Base-by-base conservation (phyloP, 2,888 invertebrate species). In the Andrena haemorrhoa region DNA sequence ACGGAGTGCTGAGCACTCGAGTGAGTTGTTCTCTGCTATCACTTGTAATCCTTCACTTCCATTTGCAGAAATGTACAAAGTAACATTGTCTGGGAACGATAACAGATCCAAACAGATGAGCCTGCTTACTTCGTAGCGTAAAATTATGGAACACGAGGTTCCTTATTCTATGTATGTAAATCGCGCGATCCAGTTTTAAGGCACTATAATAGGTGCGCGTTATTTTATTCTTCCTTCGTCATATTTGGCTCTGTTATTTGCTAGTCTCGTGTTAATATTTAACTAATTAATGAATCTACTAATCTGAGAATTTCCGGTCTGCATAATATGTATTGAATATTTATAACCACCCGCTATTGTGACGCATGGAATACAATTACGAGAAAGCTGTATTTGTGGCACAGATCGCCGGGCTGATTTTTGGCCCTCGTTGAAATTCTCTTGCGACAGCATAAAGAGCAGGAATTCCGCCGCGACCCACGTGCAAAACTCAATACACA, bases 301-400 rank as follows among this genome's bases (percentile, higher is more conserved):
- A 29, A 41, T 49, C 29, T 31, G 6, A 23, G 47, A 47, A 49
- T 64, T 49, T 58, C 7, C 64, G 26, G 10, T 7, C 2, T 10
- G 10, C 16, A 23, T 23, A 78, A 66, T n/a, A 61, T 4, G 47
- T 31, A 68, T 75, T 33, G 47, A 31, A 23, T 53, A 56, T 53
- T 47, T 23, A 16, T 12, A 23, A 8, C 41, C 47, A 3, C 4
- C n/a, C 23, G 6, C 29, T 35, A 12, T n/a, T 10, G 23, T n/a
- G 26, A 31, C n/a, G 51, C 58, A 20, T n/a, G 47, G 29, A 29
- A 23, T 35, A 53, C 49, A n/a, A 51, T 51, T 35, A 20, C 20
- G 12, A 41, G 7, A 26, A 58, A 29, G 29, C 26, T 16, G 20
- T 12, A 29, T 3, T 12, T 0, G 12, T 56, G 69, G 20, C 33